A percentile compares a stretch with the other conserved stretches of the same genome.
Conservation (phyloP, 2,113 vertebrate species). For the Zapus hudsonius region DNA sequence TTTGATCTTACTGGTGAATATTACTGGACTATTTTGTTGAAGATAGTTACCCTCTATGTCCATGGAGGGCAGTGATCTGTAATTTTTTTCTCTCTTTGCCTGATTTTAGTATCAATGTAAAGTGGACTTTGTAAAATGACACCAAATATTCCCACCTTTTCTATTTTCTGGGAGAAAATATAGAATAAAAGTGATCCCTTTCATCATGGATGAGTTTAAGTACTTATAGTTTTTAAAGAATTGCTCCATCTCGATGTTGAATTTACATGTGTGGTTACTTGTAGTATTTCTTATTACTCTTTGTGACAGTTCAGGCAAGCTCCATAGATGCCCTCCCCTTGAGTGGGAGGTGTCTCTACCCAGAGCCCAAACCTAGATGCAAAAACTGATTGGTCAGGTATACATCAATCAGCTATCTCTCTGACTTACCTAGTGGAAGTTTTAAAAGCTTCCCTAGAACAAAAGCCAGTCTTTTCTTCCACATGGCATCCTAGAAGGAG, state of each 20-base stretch:
- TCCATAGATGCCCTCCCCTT: no score
- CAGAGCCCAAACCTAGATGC: no score
- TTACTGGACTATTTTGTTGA: background rate
- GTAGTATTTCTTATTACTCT: background rate
- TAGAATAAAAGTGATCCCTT: background rate
- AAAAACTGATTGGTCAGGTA: no score
- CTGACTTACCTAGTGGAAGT: no score
- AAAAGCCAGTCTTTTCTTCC: no score
- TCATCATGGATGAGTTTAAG: background rate
- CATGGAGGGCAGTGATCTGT: background rate
- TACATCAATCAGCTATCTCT: no score
- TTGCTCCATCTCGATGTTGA: background rate
- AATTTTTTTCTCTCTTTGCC: background rate
- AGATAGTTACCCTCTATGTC: background rate
- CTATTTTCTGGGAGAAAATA: background rate
- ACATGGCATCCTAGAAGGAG: no score
- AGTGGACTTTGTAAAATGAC: background rate
- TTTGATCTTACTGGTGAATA: slow-evolving; percentile 2
- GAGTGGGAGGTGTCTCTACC: no score
- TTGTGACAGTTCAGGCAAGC: no score
- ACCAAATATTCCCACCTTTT: background rate
- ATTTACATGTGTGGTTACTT: background rate
- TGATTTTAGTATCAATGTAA: background rate
- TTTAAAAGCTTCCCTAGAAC: no score
- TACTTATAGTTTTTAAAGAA: background rate